Conservation (phyloP, 2,797 vertebrate species). For the Psittacula echo region DNA sequence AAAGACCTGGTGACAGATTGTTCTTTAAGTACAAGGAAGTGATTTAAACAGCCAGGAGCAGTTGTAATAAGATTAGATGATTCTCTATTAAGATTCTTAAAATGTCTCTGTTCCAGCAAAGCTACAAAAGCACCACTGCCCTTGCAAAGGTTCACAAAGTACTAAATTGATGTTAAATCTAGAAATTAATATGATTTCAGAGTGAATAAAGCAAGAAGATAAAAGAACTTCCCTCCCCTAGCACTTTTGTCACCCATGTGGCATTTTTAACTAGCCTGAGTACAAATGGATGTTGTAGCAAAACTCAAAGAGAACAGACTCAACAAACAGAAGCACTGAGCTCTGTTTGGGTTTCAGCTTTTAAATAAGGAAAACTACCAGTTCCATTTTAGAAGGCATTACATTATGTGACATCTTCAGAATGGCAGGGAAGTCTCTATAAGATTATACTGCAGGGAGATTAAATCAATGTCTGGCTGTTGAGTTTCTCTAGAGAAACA, state of each 20-base stretch:
- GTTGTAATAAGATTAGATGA: conserved; percentile 63
- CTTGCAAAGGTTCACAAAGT: conserved; percentile 45
- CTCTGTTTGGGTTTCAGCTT: not conserved
- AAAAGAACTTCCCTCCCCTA: not conserved
- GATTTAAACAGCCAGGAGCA: conserved; percentile 58
- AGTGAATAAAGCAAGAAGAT: not conserved
- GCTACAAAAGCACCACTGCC: conserved; percentile 25
- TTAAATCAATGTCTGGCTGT: not conserved
- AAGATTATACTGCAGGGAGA: not conserved
- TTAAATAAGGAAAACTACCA: not conserved
- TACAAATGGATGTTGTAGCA: rapidly evolving
- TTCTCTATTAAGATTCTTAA: conserved; percentile 58
- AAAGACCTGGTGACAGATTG: conserved; percentile 54
- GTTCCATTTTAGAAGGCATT: not conserved
- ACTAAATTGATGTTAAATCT: not conserved
- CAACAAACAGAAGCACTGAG: not conserved
- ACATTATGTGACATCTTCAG: conserved; percentile 11
- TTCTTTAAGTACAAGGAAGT: conserved; percentile 63
- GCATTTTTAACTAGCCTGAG: not conserved
- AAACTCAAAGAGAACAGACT: not conserved
- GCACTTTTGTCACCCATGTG: not conserved
- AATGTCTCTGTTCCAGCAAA: conserved; percentile 56
- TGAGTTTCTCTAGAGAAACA: not conserved
- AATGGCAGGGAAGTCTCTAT: not conserved
- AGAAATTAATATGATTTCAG: conserved; percentile 12